Percentiles rank a stretch among this genome's conserved stretches.
Evolutionary conservation across 2,888 invertebrate species (phyloP).

Genomic region (Anticlea derivata): DNA sequence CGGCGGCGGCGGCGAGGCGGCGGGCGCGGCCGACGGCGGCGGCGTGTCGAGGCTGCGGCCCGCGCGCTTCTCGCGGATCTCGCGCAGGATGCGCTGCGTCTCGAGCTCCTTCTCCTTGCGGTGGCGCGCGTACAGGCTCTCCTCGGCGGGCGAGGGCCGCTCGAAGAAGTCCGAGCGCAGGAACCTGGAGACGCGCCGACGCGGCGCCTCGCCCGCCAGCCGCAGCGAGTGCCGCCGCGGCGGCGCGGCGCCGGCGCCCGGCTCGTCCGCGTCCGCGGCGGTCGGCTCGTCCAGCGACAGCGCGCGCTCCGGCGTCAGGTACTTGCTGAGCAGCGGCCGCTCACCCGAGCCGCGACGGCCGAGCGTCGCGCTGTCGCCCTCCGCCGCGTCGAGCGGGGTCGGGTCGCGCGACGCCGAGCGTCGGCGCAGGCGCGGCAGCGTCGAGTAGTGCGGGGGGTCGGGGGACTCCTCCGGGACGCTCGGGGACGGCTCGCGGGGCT

Average conservation of each 20-base stretch:
- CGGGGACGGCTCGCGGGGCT: too few relatives aligned
- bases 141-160: conserved; percentile 81
- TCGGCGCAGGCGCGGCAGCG: conserved; percentile 63
- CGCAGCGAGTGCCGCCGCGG: conserved; percentile 61
- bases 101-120: conserved; percentile 87
- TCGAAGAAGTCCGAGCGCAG: conserved; percentile 91
- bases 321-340: conserved; percentile 83
- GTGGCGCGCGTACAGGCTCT: conserved; percentile 85
- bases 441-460: conserved; percentile 54
- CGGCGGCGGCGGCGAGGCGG: conserved; percentile 44
- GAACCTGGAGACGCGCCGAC: conserved; percentile 86
- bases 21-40: conserved; percentile 55
- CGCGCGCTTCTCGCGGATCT: conserved; percentile 85
- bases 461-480: conserved; percentile 1
- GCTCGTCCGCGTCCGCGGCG: conserved; percentile 47
- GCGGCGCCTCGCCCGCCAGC: conserved; percentile 66
- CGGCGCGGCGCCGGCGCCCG: conserved; percentile 35
- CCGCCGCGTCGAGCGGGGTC: conserved; percentile 30
- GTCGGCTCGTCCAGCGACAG: conserved; percentile 61
- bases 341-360: conserved; percentile 67
- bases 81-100: conserved; percentile 86
- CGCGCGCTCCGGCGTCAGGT: conserved; percentile 75
- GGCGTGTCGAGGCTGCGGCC: conserved; percentile 45
- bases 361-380: conserved; percentile 31
- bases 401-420: conserved; percentile 40